phyloP scores from a whole-genome alignment of 2,797 vertebrate genomes.

The Etheostoma nigrum region DNA sequence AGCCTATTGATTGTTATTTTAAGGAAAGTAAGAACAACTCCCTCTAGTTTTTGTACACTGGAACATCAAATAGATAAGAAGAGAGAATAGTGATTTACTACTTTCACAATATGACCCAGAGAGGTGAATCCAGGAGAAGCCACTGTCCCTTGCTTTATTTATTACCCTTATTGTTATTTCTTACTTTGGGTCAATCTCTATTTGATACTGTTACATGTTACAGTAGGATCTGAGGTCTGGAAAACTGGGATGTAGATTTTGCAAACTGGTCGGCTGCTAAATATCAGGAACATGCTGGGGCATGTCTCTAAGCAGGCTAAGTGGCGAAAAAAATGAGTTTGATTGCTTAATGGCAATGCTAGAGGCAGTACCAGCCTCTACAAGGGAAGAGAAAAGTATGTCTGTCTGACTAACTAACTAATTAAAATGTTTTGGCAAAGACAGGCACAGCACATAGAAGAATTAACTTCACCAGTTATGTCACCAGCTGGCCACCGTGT shows the following conservation, averaged over 20 bases:
- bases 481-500: not conserved
- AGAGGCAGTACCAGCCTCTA: not conserved
- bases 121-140: not conserved
- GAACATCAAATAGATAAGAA: not conserved
- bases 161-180: not conserved
- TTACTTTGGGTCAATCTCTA: not conserved
- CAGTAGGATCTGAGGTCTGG: not conserved
- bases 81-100: not conserved
- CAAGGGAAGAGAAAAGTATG: not conserved
- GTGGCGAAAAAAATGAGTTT: not conserved
- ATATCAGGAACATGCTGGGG: not conserved
- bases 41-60: not conserved
- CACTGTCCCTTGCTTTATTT: not conserved
- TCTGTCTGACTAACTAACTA: not conserved
- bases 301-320: not conserved
- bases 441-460: not conserved
- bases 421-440: not conserved
- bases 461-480: not conserved
- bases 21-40: not conserved
- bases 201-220: not conserved
- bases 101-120: not conserved
- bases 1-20: not conserved
- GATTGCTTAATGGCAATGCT: not conserved
- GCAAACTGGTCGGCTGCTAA: not conserved
- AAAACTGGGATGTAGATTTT: not conserved